phyloP scores from a whole-genome alignment of 2,113 vertebrate genomes.

The Prochilodus magdalenae region DNA sequence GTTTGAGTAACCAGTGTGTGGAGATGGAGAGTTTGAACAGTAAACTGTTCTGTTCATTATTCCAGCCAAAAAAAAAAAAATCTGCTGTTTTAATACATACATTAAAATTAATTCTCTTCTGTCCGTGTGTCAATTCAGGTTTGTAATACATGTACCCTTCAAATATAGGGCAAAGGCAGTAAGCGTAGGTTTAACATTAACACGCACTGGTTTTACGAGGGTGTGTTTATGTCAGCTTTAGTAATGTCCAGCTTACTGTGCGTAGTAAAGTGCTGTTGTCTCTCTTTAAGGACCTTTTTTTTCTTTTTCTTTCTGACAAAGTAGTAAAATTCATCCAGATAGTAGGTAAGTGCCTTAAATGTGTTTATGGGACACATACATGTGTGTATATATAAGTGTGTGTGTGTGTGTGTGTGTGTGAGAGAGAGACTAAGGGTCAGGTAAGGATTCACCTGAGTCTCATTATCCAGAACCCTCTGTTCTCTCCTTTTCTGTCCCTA shows the following conservation, averaged over 20 bases:
- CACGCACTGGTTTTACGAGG: not conserved
- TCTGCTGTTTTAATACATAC: not conserved
- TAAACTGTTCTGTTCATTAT: not conserved
- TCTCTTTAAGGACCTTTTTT: not conserved
- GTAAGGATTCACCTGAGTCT: not conserved
- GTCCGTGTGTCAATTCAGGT: not conserved
- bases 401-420: no score
- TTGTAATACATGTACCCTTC: not conserved
- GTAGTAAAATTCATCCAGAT: not conserved
- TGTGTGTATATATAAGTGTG: not conserved
- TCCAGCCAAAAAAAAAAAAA: not conserved
- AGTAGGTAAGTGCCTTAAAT: not conserved
- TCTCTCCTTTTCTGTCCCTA: not conserved
- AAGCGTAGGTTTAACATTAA: conserved; percentile 33
- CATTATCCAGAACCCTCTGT: not conserved
- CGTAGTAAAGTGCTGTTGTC: not conserved
- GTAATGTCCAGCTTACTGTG: not conserved
- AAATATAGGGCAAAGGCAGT: not conserved
- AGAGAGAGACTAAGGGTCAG: not conserved
- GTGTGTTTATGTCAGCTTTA: not conserved
- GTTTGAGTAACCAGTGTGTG: not conserved
- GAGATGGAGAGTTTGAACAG: not conserved
- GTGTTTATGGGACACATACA: no score
- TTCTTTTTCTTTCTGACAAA: not conserved
- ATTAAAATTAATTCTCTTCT: not conserved